phyloP scores from a whole-genome alignment of 1,140 invertebrate species.

The Adelges cooleyi region DNA sequence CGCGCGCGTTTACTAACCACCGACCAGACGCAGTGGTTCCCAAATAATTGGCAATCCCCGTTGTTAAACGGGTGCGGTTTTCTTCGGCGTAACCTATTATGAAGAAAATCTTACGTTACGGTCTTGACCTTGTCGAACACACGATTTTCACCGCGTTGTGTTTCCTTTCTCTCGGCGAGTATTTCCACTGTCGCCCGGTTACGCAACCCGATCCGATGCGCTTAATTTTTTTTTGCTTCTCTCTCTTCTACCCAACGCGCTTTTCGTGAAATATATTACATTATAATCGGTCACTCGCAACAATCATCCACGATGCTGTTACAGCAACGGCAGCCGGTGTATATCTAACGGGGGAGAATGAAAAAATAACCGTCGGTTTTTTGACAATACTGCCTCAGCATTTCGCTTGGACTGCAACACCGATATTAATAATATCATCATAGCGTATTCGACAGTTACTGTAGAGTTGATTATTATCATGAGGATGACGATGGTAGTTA shows the following conservation, averaged over 20 bases:
- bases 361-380: no score
- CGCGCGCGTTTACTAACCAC: neutral
- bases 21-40: conserved; percentile 1
- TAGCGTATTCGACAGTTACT: no score
- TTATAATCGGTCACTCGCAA: no score
- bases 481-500: no score
- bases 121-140: conserved; percentile 8
- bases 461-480: no score
- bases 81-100: neutral
- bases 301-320: no score
- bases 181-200: neutral
- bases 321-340: no score
- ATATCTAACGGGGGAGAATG: no score
- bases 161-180: conserved; percentile 12
- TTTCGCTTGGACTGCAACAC: no score
- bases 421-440: no score
- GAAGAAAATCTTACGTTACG: neutral
- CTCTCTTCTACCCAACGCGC: neutral
- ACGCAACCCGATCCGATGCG: conserved; percentile 14
- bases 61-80: neutral
- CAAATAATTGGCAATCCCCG: neutral
- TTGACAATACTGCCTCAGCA: no score
- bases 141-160: conserved; percentile 6
- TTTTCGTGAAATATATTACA: no score
- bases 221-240: neutral